Evolutionary conservation across 2,888 invertebrate species (phyloP), one percentile per base, ranked within the genome.

Genomic region (Xanthostigma xanthostigma): DNA sequence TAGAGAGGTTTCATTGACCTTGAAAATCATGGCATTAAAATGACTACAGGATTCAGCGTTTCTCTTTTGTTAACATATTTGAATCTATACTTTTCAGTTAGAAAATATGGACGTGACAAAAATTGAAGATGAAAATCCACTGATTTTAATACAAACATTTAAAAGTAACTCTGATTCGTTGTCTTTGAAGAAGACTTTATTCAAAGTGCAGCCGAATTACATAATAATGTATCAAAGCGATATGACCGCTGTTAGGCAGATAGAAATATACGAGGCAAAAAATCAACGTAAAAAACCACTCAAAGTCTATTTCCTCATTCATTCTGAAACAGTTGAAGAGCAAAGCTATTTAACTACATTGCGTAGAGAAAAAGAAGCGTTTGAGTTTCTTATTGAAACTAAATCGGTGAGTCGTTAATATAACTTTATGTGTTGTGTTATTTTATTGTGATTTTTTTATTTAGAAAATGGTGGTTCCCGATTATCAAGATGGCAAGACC

Each of bases 291-390:
- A 72, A 9, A 64, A 73, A 0, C 63, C 69, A 12, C 63, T 84
- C 6, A 81, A 81, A 59, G 83, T 97, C 9, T 97, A 89, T 66
- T 92, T 95, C 59, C 64, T 98, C 44, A 78, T 95, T 54, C 93
- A 95, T 63, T 81, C 82, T 9, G 85, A 85, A 51, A 96, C 97
- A 8, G 90, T 93, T 0, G 98, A 98, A 68, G 98, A 98, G 66
- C 97, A 98, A 69, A 81, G 89, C 2, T 98, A 95, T 67, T 73
- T 98, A 36, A 93, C 94, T 1, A 78, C 86, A 0, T 69, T 98
- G 49, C 76, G 91, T 53, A 76, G 87, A 52, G 98, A 98, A 67
- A 97, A 96, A 64, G 82, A 88, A 60, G 89, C 96, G 0, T 97
- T 98, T 66, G 95, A 97, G 62, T 73, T 77, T 57, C 73, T 98